Percentiles rank a stretch among this genome's conserved stretches.
phyloP scores from a whole-genome alignment of 2,888 invertebrate species.

The Conops quadrifasciatus region DNA sequence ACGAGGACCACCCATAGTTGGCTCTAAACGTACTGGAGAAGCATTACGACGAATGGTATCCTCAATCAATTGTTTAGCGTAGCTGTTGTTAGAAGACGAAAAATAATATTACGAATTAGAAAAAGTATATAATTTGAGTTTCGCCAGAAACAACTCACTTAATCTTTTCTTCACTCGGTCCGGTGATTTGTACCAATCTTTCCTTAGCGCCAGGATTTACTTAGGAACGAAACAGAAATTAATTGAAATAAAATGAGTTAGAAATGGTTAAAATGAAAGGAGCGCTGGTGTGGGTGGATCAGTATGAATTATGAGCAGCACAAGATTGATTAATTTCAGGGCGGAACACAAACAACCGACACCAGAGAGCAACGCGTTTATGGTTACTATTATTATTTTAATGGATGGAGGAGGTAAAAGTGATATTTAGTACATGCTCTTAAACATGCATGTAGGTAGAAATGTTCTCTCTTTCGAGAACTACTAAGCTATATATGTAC shows the following conservation, averaged over 20 bases:
- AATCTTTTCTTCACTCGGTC: slow-evolving; percentile 91
- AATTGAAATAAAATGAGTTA: not conserved
- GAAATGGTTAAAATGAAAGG: too few species aligned
- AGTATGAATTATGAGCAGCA: too few species aligned
- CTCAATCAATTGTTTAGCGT: slow-evolving; percentile 92
- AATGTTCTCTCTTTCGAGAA: too few species aligned
- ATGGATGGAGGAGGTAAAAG: too few species aligned
- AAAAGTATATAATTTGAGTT: slow-evolving; percentile 3
- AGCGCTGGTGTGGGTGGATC: too few species aligned
- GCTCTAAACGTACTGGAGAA: slow-evolving; percentile 82
- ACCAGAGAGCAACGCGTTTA: slow-evolving; percentile 16
- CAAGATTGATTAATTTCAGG: too few species aligned
- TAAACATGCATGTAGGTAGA: too few species aligned
- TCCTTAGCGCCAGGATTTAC: slow-evolving; percentile 95
- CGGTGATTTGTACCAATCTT: slow-evolving; percentile 94
- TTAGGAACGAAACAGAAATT: slow-evolving; percentile 56
- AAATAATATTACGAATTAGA: not conserved
- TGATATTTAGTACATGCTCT: too few species aligned
- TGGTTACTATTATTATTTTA: too few species aligned
- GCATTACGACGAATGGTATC: slow-evolving; percentile 95
- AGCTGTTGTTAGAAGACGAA: slow-evolving; percentile 67
- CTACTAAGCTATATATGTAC: too few species aligned
- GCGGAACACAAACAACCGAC: too few species aligned
- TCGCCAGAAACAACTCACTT: slow-evolving; percentile 70
- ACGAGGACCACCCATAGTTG: slow-evolving; percentile 61